A percentile compares a stretch with the other conserved stretches of the same genome.
Conservation (phyloP, 2,888 invertebrate species). For the Hydropsyche betteni region DNA sequence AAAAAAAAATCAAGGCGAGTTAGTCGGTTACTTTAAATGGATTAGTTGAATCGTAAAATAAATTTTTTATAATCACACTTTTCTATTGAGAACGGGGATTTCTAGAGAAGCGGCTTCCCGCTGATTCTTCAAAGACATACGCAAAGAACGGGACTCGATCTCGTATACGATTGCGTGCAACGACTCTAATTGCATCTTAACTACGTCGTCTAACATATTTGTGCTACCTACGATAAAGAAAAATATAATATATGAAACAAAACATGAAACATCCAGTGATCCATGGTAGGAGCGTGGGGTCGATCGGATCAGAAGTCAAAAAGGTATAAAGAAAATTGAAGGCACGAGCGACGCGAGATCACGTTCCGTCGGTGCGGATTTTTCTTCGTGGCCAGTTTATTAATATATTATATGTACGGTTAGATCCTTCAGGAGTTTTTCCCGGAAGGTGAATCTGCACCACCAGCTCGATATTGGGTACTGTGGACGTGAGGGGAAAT, state of each 20-base stretch:
- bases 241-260: constrained; percentile 10
- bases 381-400: constrained; percentile 14
- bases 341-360: background rate
- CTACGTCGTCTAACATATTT: constrained; percentile 40
- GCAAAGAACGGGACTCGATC: constrained; percentile 46
- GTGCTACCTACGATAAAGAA: constrained; percentile 43
- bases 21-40: background rate
- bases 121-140: constrained; percentile 44
- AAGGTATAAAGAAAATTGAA: too few relatives aligned
- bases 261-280: background rate
- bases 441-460: background rate
- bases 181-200: constrained; percentile 45
- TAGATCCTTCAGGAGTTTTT: too few relatives aligned
- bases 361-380: constrained; percentile 12
- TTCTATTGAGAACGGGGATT: constrained; percentile 46
- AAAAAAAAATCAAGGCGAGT: background rate
- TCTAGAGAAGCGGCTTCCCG: constrained; percentile 43
- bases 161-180: constrained; percentile 44
- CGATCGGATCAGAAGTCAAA: background rate
- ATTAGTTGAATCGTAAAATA: constrained; percentile 6
- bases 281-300: background rate
- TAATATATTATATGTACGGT: background rate
- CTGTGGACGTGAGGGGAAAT: constrained; percentile 23
- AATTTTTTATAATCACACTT: constrained; percentile 42
- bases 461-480: constrained; percentile 20